Conservation (phyloP, 2,888 invertebrate species). For the Agrenia bidenticulata region DNA sequence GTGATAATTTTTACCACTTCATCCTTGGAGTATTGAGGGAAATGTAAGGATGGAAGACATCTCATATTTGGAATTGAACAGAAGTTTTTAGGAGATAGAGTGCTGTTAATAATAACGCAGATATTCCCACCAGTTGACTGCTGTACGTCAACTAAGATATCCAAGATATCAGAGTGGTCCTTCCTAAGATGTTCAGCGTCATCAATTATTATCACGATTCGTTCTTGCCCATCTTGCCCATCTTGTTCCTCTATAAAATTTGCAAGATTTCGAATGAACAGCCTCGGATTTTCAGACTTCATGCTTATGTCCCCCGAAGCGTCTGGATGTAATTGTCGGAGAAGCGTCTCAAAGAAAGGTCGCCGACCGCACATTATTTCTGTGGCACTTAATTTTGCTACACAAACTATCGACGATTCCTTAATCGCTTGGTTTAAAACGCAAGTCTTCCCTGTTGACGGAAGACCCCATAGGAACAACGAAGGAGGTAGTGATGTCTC, state of each 20-base stretch:
- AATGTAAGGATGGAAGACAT: constrained; percentile 31
- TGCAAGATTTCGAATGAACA: constrained; percentile 20
- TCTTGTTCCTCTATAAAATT: not conserved
- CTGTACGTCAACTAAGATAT: constrained; percentile 33
- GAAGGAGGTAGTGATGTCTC: constrained; percentile 15
- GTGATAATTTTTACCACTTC: constrained; percentile 34
- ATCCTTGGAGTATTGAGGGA: constrained; percentile 45
- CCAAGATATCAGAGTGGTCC: constrained; percentile 36
- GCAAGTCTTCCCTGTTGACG: constrained; percentile 33
- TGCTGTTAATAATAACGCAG: constrained; percentile 30
- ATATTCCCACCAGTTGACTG: constrained; percentile 31
- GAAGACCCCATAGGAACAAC: constrained; percentile 34
- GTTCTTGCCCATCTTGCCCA: not conserved
- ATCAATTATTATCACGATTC: constrained; percentile 28
- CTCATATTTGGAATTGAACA: constrained; percentile 25
- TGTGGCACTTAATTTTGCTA: constrained; percentile 21
- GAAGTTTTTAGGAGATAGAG: constrained; percentile 26
- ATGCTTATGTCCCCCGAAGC: not conserved
- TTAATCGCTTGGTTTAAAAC: constrained; percentile 26
- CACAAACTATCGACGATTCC: not conserved
- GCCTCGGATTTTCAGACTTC: constrained; percentile 23
- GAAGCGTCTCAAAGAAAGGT: constrained; percentile 40
- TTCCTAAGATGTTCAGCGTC: constrained; percentile 34
- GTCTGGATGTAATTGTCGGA: constrained; percentile 24
- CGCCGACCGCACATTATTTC: constrained; percentile 37